A percentile compares a stretch with the other conserved stretches of the same genome.
These are phyloP conservation scores for Leptatherina wallacei DNA, from an alignment of 2,797 vertebrate genomes.

Conservation along the genomic window DNA sequence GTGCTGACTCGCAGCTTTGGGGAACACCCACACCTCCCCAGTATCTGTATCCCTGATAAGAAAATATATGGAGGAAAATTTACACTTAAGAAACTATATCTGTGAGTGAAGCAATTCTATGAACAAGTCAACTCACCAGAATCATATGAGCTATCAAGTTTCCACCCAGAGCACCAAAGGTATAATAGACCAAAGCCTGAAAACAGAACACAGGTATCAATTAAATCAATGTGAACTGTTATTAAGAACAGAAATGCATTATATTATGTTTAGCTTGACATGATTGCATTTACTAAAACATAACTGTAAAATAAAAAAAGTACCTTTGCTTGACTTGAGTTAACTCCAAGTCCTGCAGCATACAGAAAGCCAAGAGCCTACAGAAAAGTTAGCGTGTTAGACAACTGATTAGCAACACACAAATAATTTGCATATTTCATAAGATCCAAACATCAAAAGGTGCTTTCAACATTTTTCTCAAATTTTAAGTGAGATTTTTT, in stretches of 20 bases:
- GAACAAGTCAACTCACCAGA: slow-evolving; percentile 86
- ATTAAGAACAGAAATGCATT: neutral
- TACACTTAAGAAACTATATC: neutral
- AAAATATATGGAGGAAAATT: slow-evolving; percentile 4
- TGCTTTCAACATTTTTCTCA: neutral
- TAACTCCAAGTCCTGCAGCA: slow-evolving; percentile 94
- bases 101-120: neutral
- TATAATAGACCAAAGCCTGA: slow-evolving; percentile 97
- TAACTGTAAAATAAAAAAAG: neutral
- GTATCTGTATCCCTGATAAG: slow-evolving; percentile 93
- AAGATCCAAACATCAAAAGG: neutral
- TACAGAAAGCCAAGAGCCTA: slow-evolving; percentile 98
- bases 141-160: slow-evolving; percentile 97
- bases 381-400: slow-evolving; percentile 27
- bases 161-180: slow-evolving; percentile 96
- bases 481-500: slow-evolving; percentile 7
- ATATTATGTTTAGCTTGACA: neutral
- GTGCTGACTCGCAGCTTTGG: slow-evolving; percentile 96
- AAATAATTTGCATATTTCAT: neutral
- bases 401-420: neutral
- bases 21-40: slow-evolving; percentile 98
- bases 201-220: slow-evolving; percentile 2
- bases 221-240: neutral
- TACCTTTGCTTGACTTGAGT: slow-evolving; percentile 99
- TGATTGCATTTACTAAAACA: neutral